Percentiles rank a stretch among this genome's conserved stretches.
These are phyloP conservation scores for Agrilus biguttatus DNA, from an alignment of 2,888 invertebrate species.

Conservation along the genomic window DNA sequence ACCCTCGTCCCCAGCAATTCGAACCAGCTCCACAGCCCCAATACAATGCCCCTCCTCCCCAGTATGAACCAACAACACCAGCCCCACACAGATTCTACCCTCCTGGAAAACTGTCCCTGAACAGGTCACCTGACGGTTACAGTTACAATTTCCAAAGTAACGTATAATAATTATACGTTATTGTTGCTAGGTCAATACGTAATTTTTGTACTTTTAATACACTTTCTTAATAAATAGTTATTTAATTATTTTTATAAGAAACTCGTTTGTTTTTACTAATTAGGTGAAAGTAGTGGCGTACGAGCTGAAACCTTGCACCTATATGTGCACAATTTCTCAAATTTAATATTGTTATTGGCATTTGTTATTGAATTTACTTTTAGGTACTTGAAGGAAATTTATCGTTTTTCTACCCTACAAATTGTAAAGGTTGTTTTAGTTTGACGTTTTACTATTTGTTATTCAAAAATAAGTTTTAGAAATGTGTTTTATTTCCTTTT, in stretches of 20 bases:
- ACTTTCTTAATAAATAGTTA: slow-evolving; percentile 1
- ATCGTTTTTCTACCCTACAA: too few species aligned
- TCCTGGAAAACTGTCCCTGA: slow-evolving; percentile 72
- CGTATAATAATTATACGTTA: slow-evolving; percentile 7
- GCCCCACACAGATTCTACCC: slow-evolving; percentile 65
- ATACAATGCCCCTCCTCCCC: slow-evolving; percentile 27
- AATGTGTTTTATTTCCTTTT: too few species aligned
- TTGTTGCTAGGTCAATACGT: background rate
- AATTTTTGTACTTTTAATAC: background rate
- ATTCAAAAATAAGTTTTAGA: too few species aligned
- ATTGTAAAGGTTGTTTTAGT: too few species aligned
- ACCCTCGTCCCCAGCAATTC: slow-evolving; percentile 13
- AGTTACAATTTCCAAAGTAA: slow-evolving; percentile 69
- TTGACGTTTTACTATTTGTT: too few species aligned
- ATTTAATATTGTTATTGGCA: too few species aligned
- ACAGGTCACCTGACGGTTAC: slow-evolving; percentile 78
- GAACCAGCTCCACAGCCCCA: slow-evolving; percentile 20
- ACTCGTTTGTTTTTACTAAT: slow-evolving; percentile 1
- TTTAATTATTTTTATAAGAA: slow-evolving; percentile 1
- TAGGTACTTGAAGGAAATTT: too few species aligned
- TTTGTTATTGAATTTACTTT: too few species aligned
- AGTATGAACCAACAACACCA: slow-evolving; percentile 44
- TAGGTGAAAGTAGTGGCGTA: too few species aligned
- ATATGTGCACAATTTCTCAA: too few species aligned
- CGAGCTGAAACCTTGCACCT: too few species aligned